These are phyloP conservation scores for Dendrocincla tyrannina DNA, from an alignment of 2,797 vertebrate genomes.

Conservation along the genomic window DNA sequence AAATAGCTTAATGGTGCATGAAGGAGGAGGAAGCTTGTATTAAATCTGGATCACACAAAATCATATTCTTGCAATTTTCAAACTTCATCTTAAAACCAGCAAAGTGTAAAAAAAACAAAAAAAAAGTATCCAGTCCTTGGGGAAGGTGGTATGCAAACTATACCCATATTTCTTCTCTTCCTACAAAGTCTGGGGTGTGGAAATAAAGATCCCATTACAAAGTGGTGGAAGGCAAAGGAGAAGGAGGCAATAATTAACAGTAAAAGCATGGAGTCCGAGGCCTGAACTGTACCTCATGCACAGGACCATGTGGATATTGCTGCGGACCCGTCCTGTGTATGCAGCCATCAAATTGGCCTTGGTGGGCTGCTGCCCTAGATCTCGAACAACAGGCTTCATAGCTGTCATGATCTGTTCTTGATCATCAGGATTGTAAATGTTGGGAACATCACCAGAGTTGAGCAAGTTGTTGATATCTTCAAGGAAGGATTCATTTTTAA, in stretches of 20 bases:
- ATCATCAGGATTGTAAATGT: constrained; percentile 85
- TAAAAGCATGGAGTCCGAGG: neutral
- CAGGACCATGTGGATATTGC: constrained; percentile 89
- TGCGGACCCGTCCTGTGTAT: constrained; percentile 83
- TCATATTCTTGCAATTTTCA: neutral
- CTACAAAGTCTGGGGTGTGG: neutral
- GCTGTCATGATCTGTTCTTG: constrained; percentile 84
- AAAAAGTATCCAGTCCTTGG: neutral
- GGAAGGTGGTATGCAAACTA: neutral
- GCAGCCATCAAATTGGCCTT: constrained; percentile 90
- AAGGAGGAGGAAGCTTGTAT: neutral
- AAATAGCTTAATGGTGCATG: neutral
- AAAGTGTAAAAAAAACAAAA: neutral
- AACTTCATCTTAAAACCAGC: neutral
- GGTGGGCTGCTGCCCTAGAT: constrained; percentile 86
- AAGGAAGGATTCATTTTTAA: constrained; percentile 91
- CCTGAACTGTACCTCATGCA: constrained; percentile 88
- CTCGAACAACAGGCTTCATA: constrained; percentile 86
- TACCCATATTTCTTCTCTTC: neutral
- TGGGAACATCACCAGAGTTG: constrained; percentile 90
- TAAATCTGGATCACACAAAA: neutral
- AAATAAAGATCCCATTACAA: neutral
- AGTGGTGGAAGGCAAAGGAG: neutral
- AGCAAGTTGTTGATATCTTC: constrained; percentile 93
- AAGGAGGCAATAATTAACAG: neutral